phyloP scores from a whole-genome alignment of 2,797 vertebrate genomes.

The Mus spretus region DNA sequence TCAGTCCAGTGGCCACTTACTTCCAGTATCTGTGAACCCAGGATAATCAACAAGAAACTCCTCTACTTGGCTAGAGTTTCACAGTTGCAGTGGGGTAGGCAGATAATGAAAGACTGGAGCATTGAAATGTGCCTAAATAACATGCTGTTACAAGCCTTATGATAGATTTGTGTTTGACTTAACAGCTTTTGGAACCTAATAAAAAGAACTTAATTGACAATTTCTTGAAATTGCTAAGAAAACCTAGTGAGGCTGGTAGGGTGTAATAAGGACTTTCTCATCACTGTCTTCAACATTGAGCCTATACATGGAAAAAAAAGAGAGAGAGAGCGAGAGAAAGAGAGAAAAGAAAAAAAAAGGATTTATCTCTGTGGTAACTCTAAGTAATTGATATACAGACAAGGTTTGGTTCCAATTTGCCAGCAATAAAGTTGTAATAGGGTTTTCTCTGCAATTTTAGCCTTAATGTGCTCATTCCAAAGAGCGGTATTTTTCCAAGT shows the following conservation, averaged over 20 bases:
- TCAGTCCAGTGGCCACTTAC: conserved; percentile 78
- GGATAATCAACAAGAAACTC: conserved; percentile 84
- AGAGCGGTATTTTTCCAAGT: conserved; percentile 96
- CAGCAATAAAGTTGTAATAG: conserved; percentile 98
- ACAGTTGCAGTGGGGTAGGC: conserved; percentile 88
- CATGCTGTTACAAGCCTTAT: conserved; percentile 91
- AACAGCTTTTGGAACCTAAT: conserved; percentile 94
- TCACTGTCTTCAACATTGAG: conserved; percentile 95
- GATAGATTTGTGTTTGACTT: conserved; percentile 93
- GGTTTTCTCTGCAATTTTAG: conserved; percentile 98
- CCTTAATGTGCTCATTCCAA: conserved; percentile 98
- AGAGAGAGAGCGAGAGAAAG: conserved; percentile 80
- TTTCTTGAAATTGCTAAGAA: conserved; percentile 97
- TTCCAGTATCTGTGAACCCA: conserved; percentile 81
- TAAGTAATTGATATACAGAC: conserved; percentile 98
- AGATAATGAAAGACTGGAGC: conserved; percentile 89
- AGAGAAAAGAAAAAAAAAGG: conserved; percentile 88
- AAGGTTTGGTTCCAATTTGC: conserved; percentile 98
- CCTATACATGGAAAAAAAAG: conserved; percentile 89
- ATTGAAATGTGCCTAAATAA: conserved; percentile 91
- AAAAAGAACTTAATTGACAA: conserved; percentile 97
- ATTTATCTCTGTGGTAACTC: conserved; percentile 97
- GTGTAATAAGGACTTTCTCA: conserved; percentile 96
- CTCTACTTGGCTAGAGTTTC: conserved; percentile 87
- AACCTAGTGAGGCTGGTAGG: conserved; percentile 93